Evolutionary conservation across 2,113 vertebrate species (phyloP).

Genomic region (Chlamydotis undulata): DNA sequence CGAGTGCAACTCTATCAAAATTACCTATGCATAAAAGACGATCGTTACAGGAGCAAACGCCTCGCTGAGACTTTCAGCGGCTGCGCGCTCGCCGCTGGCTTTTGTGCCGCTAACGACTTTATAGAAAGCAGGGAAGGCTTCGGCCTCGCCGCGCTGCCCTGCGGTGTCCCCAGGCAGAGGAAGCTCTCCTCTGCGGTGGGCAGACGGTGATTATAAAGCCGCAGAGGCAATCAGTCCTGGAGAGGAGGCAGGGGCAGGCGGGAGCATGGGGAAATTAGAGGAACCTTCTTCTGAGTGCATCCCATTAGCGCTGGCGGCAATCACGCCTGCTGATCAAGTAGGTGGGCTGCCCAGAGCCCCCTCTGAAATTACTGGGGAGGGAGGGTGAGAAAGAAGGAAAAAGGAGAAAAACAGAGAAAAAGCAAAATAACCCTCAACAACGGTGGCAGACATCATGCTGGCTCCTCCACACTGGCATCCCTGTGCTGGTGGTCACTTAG

Average conservation of each 20-base stretch:
- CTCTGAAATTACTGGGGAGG: background rate
- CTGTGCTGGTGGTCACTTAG: background rate
- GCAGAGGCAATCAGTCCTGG: constrained; percentile 2
- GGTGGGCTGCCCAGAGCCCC: background rate
- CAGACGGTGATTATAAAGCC: constrained; percentile 13
- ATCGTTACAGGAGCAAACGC: constrained; percentile 26
- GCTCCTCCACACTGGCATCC: background rate
- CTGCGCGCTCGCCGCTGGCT: background rate
- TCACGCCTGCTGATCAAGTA: background rate
- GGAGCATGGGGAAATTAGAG: background rate
- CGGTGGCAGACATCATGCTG: fast-evolving
- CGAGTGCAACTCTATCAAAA: constrained; percentile 60
- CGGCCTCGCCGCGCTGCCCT: background rate
- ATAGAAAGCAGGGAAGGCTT: background rate
- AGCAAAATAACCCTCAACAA: background rate
- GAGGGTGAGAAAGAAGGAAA: background rate
- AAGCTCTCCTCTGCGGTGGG: background rate
- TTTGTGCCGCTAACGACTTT: background rate
- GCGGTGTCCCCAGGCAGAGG: background rate
- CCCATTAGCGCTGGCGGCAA: constrained; percentile 4
- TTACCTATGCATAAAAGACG: constrained; percentile 56
- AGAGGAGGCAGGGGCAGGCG: background rate
- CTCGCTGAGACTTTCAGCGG: constrained; percentile 48
- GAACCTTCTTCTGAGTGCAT: background rate
- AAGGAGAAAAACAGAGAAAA: background rate